phyloP scores from a whole-genome alignment of 92 coral and sea anemone species.

The Nematostella vectensis region DNA sequence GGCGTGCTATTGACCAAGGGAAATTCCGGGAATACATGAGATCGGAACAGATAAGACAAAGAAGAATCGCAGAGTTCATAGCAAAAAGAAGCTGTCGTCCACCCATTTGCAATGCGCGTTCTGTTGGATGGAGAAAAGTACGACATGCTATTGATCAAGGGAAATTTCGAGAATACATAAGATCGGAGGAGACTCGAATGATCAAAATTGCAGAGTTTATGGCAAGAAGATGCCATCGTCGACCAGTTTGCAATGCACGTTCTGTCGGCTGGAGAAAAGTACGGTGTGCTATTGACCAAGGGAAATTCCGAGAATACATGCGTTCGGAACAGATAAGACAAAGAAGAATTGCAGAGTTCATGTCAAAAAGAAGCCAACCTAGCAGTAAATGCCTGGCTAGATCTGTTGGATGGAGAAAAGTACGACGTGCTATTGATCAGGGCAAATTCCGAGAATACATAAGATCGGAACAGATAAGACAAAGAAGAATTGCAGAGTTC shows the following conservation, averaged over 20 bases:
- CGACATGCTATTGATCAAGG: no score
- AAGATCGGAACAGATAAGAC: neutral
- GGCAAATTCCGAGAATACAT: neutral
- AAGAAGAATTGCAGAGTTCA: neutral
- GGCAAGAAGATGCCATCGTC: no score
- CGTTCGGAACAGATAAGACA: neutral
- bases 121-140: neutral
- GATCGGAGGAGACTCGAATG: no score
- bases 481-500: neutral
- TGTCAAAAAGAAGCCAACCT: neutral
- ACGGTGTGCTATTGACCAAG: neutral
- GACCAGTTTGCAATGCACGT: no score
- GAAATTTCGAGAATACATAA: no score
- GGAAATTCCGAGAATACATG: neutral
- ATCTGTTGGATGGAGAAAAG: neutral
- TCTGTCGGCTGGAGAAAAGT: no score
- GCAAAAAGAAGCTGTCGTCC: neutral
- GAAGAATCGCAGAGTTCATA: no score
- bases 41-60: no score
- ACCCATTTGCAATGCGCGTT: neutral
- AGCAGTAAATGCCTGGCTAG: neutral
- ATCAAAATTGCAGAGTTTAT: no score
- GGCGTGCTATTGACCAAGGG: no score
- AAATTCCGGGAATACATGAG: no score
- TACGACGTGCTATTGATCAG: neutral